Conservation (phyloP, 1,140 invertebrate genomes). For the Drusus annulatus region DNA sequence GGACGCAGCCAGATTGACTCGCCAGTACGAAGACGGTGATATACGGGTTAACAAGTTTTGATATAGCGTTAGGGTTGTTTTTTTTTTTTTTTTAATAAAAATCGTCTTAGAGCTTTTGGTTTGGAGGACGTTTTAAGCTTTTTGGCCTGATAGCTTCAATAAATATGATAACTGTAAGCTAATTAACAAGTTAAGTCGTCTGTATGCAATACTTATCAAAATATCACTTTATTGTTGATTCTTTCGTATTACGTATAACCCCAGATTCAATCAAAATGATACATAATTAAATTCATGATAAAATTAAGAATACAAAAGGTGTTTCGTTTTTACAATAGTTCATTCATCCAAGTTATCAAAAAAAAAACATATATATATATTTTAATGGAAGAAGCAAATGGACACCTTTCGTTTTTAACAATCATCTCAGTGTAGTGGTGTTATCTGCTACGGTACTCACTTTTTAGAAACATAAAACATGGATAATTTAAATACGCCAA, state of each 20-base stretch:
- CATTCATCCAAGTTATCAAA: too few relatives aligned
- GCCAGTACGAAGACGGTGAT: slow-evolving; percentile 35
- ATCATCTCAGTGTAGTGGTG: too few relatives aligned
- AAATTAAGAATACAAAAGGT: too few relatives aligned
- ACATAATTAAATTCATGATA: too few relatives aligned
- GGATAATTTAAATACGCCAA: too few relatives aligned
- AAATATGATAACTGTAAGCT: slow-evolving; percentile 39
- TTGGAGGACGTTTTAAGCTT: slow-evolving; percentile 45
- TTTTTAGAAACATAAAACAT: too few relatives aligned
- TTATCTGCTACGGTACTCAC: too few relatives aligned
- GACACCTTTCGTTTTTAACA: too few relatives aligned
- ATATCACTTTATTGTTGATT: slow-evolving; percentile 6
- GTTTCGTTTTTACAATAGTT: too few relatives aligned
- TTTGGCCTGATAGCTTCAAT: slow-evolving; percentile 54
- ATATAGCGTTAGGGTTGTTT: slow-evolving; percentile 46
- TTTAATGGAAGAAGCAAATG: too few relatives aligned
- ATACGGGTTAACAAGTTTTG: slow-evolving; percentile 45
- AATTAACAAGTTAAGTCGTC: slow-evolving; percentile 34
- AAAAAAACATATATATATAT: too few relatives aligned
- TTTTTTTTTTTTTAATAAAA: slow-evolving; percentile 46
- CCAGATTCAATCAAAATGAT: too few relatives aligned
- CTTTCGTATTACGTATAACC: background rate
- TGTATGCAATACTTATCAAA: slow-evolving; percentile 30
- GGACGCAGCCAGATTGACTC: background rate
- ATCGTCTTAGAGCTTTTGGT: slow-evolving; percentile 51